Evolutionary conservation across 2,888 invertebrate species (phyloP).

Genomic region (Palloptera scutellata): DNA sequence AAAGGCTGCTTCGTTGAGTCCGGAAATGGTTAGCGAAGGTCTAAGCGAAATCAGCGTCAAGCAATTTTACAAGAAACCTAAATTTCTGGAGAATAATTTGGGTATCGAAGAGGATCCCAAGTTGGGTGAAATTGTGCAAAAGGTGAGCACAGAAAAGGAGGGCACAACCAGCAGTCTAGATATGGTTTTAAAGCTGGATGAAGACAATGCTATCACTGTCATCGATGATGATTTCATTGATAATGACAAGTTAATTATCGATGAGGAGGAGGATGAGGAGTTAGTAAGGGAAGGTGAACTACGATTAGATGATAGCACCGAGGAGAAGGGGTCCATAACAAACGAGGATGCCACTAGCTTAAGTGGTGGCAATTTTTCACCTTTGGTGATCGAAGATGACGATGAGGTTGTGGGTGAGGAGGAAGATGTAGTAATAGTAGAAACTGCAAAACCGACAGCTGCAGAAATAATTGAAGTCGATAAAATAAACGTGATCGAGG

Average conservation of each 20-base stretch:
- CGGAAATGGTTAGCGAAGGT: conserved; percentile 62
- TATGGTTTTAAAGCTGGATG: not conserved
- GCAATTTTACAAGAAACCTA: conserved; percentile 64
- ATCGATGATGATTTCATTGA: conserved; percentile 34
- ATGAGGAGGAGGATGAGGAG: conserved; percentile 36
- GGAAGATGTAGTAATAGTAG: conserved; percentile 8
- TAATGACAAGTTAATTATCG: conserved; percentile 30
- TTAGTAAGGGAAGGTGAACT: conserved; percentile 52
- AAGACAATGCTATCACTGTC: not conserved
- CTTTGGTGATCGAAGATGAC: conserved; percentile 45
- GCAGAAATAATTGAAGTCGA: not conserved
- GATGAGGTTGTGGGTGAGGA: conserved; percentile 36
- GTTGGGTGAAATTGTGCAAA: conserved; percentile 63
- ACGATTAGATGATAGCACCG: conserved; percentile 49
- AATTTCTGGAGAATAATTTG: conserved; percentile 63
- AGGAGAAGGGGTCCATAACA: conserved; percentile 39
- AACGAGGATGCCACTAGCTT: conserved; percentile 44
- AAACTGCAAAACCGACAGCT: not conserved
- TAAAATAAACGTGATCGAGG: not conserved
- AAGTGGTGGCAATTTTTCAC: conserved; percentile 44
- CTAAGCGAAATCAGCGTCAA: conserved; percentile 63
- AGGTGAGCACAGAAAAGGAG: conserved; percentile 43
- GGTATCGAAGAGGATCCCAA: conserved; percentile 65
- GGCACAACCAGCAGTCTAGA: conserved; percentile 8
- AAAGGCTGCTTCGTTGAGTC: conserved; percentile 59